Percentiles rank a stretch among this genome's conserved stretches.
Evolutionary conservation across 2,113 vertebrate genomes (phyloP).

Genomic region (Patagioenas fasciata): DNA sequence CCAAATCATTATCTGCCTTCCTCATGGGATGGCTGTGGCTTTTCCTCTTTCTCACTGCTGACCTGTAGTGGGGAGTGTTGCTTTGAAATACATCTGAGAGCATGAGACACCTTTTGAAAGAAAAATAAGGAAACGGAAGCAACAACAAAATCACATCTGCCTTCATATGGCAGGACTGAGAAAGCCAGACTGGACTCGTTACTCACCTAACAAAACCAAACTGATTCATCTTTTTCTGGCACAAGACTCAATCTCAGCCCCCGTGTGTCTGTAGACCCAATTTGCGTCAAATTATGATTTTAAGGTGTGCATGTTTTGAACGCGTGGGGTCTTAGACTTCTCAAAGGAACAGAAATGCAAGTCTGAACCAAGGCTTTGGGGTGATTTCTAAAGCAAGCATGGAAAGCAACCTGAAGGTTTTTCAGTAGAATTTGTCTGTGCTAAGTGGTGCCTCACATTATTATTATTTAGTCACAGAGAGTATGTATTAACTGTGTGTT

Average conservation of each 20-base stretch:
- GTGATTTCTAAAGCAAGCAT: neutral
- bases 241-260: neutral
- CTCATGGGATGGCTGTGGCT: neutral
- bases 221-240: neutral
- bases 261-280: neutral
- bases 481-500: neutral
- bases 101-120: neutral
- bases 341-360: neutral
- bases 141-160: neutral
- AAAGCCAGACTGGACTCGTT: neutral
- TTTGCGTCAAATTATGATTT: neutral
- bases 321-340: neutral
- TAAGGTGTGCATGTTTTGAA: neutral
- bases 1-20: neutral
- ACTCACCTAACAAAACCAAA: neutral
- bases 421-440: neutral
- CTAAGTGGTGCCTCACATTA: neutral
- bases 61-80: constrained; percentile 28
- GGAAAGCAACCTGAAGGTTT: neutral
- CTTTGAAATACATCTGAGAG: neutral
- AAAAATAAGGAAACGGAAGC: neutral
- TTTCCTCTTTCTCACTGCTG: neutral
- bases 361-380: neutral
- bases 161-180: neutral
- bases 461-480: neutral